Base-by-base conservation (phyloP, 2,113 vertebrate species). In the Megalops atlanticus region DNA sequence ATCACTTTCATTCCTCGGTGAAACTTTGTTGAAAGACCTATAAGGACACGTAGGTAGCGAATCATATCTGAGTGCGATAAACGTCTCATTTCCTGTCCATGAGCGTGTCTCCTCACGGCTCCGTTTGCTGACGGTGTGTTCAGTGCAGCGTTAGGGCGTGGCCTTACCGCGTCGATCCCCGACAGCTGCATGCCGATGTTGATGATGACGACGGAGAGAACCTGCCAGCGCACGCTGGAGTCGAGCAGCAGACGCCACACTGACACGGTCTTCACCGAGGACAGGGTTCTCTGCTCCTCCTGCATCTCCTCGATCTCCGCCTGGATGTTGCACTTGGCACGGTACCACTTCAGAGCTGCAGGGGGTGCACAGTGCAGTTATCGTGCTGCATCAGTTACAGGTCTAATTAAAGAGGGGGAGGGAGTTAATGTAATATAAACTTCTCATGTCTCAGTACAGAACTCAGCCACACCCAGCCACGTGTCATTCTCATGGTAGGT, bases 121-220 rank as follows among this genome's bases (percentile, higher is more conserved):
- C 47, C 12, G 11, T 15, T 0, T 49, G 18, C 52, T 52, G 18
- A 52, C 49, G 18, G 15, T 12, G 7, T 11, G 18, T 3, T 21
- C 3, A 7, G 21, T 27, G 3, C 1, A 6, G 7, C 14, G 2
- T 11, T 21, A 14, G 36, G 4, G 1, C 24, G 3, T 33, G 6
- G 58, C 76, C 96, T 96, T 89, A 98, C 96, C 0, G 96, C 96
- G 45, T 97, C 96, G 0, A 97, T 97, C 54, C 96, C 96, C 0
- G 96, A 98, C 80, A 98, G 93, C 91, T 98, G 96, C 96, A 98
- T 96, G 84, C 96, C 96, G 0, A 96, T 92, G 70, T 96, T 97
- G 90, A 98, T 90, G 89, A 97, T 94, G 76, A 87, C 87, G 83
- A 97, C 94, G 0, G 94, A 96, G 52, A 96, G 87, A 77, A 94